These are phyloP conservation scores for Helleia helle DNA, from an alignment of 2,888 invertebrate species.

Conservation along the genomic window DNA sequence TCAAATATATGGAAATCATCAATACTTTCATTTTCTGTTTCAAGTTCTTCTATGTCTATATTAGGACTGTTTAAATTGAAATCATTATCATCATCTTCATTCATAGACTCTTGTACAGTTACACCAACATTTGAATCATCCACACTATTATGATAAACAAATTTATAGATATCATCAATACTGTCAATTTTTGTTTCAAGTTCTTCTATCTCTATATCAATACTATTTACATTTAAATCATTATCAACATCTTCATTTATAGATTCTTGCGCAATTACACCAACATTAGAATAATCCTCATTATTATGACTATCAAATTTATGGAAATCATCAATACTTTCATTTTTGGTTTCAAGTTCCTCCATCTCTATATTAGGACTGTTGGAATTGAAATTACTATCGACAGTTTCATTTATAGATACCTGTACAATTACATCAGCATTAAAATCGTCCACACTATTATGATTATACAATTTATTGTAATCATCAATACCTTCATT, in stretches of 20 bases:
- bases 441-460: not conserved
- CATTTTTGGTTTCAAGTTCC: not conserved
- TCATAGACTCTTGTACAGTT: not conserved
- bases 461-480: not conserved
- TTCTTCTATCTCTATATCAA: no score
- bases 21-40: not conserved
- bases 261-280: no score
- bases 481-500: no score
- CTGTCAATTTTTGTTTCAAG: no score
- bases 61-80: not conserved
- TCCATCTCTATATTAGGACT: not conserved
- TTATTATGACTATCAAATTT: not conserved
- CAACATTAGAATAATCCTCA: conserved; percentile 4
- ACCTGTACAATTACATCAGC: not conserved
- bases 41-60: not conserved
- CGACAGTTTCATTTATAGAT: not conserved
- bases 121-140: no score
- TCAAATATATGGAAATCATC: no score
- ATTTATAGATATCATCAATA: no score
- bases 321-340: not conserved
- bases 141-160: no score
- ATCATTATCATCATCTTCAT: not conserved
- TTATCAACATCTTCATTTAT: no score
- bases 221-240: no score
- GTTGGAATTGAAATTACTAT: not conserved